Evolutionary conservation across 1,140 invertebrate species (phyloP).

Genomic region (Spodoptera frugiperda): DNA sequence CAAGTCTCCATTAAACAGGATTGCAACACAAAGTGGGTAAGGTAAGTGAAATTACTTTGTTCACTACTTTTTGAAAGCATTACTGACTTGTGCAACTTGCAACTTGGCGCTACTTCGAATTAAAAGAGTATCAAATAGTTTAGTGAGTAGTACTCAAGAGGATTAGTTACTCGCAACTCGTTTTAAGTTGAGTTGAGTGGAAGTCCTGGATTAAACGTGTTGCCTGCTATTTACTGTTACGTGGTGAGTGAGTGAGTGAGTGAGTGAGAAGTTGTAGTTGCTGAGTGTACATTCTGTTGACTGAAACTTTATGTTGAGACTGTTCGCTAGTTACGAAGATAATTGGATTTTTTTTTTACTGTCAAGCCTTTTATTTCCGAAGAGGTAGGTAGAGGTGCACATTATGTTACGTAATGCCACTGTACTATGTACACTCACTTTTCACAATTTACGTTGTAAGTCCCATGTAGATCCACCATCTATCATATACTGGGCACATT

Average conservation of each 20-base stretch:
- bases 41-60: constrained; percentile 38
- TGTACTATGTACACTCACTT: too few relatives aligned
- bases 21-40: constrained; percentile 19
- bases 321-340: too few relatives aligned
- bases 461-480: too few relatives aligned
- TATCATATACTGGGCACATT: too few relatives aligned
- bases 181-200: constrained; percentile 21
- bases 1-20: constrained; percentile 33
- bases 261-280: too few relatives aligned
- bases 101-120: constrained; percentile 20
- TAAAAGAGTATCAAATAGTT: constrained; percentile 29
- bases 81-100: constrained; percentile 1
- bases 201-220: constrained; percentile 2
- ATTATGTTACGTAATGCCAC: too few relatives aligned
- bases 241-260: not conserved
- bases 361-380: too few relatives aligned
- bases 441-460: too few relatives aligned
- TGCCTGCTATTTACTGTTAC: not conserved
- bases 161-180: constrained; percentile 28
- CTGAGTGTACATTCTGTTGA: too few relatives aligned
- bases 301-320: too few relatives aligned
- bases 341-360: too few relatives aligned
- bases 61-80: constrained; percentile 21
- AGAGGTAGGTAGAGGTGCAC: too few relatives aligned
- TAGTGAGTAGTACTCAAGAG: not conserved